Percentiles rank a stretch among this genome's conserved stretches.
These are phyloP conservation scores for Chaitophorus viminalis DNA, from an alignment of 2,888 invertebrate species.

Conservation along the genomic window DNA sequence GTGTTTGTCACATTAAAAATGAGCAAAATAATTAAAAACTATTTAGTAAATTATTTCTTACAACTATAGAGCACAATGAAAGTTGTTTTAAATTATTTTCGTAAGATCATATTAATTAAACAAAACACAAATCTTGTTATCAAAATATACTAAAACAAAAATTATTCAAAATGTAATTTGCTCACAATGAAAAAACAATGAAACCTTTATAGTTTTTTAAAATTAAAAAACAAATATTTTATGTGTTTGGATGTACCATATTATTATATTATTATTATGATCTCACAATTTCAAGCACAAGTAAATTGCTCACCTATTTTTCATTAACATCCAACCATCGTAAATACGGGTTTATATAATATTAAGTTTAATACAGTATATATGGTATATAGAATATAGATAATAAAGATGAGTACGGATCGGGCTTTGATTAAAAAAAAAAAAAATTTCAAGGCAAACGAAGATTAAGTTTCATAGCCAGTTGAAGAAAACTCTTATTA, in stretches of 20 bases:
- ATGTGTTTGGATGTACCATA: neutral
- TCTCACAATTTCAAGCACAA: neutral
- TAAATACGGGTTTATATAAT: neutral
- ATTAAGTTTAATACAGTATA: constrained; percentile 9
- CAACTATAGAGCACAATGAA: neutral
- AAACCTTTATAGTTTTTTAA: neutral
- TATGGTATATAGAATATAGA: neutral
- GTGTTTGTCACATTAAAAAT: neutral
- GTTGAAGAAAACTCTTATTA: neutral
- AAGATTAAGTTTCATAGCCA: constrained; percentile 11
- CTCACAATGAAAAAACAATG: neutral
- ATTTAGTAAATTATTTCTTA: too few species aligned
- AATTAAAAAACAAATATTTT: neutral
- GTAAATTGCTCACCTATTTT: neutral
- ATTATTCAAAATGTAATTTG: neutral
- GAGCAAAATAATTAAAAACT: too few species aligned
- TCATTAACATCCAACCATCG: neutral
- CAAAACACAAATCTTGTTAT: too few species aligned
- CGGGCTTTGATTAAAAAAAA: constrained; percentile 11
- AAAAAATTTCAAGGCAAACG: neutral
- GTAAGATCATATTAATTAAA: too few species aligned
- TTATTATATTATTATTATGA: neutral
- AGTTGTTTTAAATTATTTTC: neutral
- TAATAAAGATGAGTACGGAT: neutral
- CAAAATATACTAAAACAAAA: too few species aligned